Conservation (phyloP, 2,888 invertebrate species). For the Chrysolina haemoptera region DNA sequence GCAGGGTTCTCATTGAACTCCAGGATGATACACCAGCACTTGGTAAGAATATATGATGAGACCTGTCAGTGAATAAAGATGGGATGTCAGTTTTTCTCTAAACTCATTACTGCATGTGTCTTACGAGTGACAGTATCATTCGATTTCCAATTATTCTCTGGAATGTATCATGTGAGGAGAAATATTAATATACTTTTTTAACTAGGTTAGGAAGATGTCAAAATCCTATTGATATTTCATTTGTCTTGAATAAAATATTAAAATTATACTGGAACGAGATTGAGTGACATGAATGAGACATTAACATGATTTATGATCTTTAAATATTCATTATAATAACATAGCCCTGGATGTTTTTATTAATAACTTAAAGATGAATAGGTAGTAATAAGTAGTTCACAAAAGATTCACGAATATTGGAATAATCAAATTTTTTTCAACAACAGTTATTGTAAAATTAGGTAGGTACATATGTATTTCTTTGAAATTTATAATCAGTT, state of each 20-base stretch:
- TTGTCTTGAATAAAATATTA: background rate
- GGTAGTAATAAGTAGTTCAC: no score
- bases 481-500: no score
- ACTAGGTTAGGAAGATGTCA: background rate
- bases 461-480: no score
- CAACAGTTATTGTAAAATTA: no score
- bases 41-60: slow-evolving; percentile 73
- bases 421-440: no score
- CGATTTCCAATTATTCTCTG: slow-evolving; percentile 35
- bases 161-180: background rate
- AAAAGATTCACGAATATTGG: no score
- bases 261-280: no score
- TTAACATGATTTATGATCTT: no score
- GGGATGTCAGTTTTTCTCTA: slow-evolving; percentile 43
- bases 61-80: slow-evolving; percentile 40
- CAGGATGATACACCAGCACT: slow-evolving; percentile 94
- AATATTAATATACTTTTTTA: background rate
- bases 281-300: no score
- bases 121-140: slow-evolving; percentile 24
- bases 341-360: no score
- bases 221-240: background rate
- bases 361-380: no score
- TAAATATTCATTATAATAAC: no score
- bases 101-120: slow-evolving; percentile 35
- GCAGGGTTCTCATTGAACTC: slow-evolving; percentile 91